phyloP scores from a whole-genome alignment of 1,140 invertebrate species.

The Macrobrachium nipponense region DNA sequence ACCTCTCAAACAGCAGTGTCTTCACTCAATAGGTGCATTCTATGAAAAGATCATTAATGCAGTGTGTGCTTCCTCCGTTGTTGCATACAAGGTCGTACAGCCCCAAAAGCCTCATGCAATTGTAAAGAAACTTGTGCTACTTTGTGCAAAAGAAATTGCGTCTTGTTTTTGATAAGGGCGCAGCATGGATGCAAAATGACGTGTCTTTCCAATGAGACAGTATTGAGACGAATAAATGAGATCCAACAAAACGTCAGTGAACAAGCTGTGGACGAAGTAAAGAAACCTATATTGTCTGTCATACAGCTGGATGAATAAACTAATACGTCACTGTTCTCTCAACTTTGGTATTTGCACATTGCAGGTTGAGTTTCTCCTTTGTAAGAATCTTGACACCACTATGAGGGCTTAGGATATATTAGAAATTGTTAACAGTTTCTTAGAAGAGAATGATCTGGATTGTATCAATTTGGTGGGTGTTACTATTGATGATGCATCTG shows the following conservation, averaged over 20 bases:
- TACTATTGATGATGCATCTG: slow-evolving; percentile 25
- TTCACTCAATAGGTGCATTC: not conserved
- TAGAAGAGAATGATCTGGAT: slow-evolving; percentile 6
- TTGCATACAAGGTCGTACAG: not conserved
- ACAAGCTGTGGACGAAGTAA: slow-evolving; percentile 10
- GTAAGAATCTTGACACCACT: slow-evolving; percentile 14
- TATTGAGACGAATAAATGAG: slow-evolving; percentile 17
- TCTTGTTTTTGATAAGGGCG: slow-evolving; percentile 5
- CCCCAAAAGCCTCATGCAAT: not conserved
- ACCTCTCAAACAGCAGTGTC: not conserved
- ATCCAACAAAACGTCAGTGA: not conserved
- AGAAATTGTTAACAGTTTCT: slow-evolving; percentile 19
- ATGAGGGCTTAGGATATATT: slow-evolving; percentile 19
- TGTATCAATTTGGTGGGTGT: not conserved
- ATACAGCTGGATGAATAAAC: slow-evolving; percentile 10
- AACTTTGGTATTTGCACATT: not conserved
- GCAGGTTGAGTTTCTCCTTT: slow-evolving; percentile 8
- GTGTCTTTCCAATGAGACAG: not conserved
- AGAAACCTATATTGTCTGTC: not conserved
- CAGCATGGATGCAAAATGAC: slow-evolving; percentile 20
- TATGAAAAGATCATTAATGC: slow-evolving; percentile 24
- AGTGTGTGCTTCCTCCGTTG: slow-evolving; percentile 19
- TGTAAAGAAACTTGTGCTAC: slow-evolving; percentile 21
- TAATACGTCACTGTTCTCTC: slow-evolving; percentile 2
- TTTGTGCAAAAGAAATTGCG: slow-evolving; percentile 21